Percentiles rank a stretch among this genome's conserved stretches.
phyloP scores from a whole-genome alignment of 1,140 invertebrate genomes.

The Trigoniulus corallinus region DNA sequence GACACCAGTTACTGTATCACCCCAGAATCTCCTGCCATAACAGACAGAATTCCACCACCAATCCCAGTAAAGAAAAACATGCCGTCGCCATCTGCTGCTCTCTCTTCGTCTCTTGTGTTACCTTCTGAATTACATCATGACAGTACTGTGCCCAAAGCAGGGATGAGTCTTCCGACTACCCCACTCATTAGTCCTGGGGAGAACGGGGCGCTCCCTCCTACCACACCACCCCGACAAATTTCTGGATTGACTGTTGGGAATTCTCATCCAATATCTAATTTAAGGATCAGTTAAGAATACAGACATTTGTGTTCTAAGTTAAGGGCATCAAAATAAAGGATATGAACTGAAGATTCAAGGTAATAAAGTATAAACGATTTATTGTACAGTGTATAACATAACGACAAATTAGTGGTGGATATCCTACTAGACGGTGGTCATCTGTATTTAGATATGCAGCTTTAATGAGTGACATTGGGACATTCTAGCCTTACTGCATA shows the following conservation, averaged over 20 bases:
- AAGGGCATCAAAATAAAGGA: too few relatives aligned
- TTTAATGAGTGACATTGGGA: too few relatives aligned
- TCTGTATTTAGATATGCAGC: too few relatives aligned
- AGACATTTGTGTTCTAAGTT: too few relatives aligned
- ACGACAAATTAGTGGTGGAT: too few relatives aligned
- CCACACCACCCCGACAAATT: neutral
- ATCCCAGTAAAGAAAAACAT: slow-evolving; percentile 18
- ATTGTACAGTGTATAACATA: too few relatives aligned
- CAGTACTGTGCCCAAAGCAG: neutral
- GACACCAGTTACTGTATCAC: slow-evolving; percentile 34
- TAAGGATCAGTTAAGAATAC: neutral
- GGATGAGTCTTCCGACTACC: slow-evolving; percentile 4
- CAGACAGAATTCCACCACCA: slow-evolving; percentile 17
- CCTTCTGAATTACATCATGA: neutral
- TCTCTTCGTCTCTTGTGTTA: neutral
- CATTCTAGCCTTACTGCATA: too few relatives aligned
- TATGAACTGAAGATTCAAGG: too few relatives aligned
- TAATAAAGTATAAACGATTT: too few relatives aligned
- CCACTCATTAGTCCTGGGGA: slow-evolving; percentile 3
- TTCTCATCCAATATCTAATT: neutral
- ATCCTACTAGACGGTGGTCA: too few relatives aligned
- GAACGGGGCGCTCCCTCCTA: neutral
- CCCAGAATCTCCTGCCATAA: slow-evolving; percentile 21
- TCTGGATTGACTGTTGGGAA: neutral
- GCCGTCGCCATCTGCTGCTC: slow-evolving; percentile 11